A percentile compares a stretch with the other conserved stretches of the same genome.
phyloP scores from a whole-genome alignment of 1,140 invertebrate genomes.

The Campoletis sonorensis region DNA sequence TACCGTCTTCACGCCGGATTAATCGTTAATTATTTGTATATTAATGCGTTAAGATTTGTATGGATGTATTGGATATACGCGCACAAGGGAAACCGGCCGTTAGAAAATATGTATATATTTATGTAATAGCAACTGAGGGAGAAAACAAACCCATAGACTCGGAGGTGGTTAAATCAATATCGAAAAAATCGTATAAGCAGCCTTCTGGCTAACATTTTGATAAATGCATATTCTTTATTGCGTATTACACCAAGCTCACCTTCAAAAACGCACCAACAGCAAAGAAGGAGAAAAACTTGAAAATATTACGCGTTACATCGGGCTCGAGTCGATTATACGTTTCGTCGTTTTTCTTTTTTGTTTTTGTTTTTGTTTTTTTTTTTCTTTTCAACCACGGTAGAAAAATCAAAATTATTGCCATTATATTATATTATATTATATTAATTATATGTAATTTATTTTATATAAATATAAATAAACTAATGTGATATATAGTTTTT shows the following conservation, averaged over 20 bases:
- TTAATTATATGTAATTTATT: too few relatives aligned
- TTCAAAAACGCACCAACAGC: neutral
- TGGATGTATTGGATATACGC: slow-evolving; percentile 23
- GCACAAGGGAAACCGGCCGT: slow-evolving; percentile 14
- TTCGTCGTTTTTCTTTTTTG: too few relatives aligned
- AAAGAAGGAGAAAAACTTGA: neutral
- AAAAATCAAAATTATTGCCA: slow-evolving; percentile 31
- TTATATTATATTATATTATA: neutral
- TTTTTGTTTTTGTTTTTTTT: too few relatives aligned
- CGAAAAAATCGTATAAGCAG: slow-evolving; percentile 3
- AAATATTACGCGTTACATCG: too few relatives aligned
- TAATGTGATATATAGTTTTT: slow-evolving; percentile 46
- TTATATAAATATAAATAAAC: slow-evolving; percentile 17
- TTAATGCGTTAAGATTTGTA: neutral
- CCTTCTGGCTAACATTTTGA: slow-evolving; percentile 15
- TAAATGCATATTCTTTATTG: neutral
- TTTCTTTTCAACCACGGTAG: neutral
- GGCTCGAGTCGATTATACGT: neutral
- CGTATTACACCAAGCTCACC: neutral
- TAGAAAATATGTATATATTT: slow-evolving; percentile 27
- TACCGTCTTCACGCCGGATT: neutral
- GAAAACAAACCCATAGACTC: neutral
- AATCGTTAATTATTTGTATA: slow-evolving; percentile 31
- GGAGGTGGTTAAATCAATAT: slow-evolving; percentile 31
- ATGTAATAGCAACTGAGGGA: slow-evolving; percentile 15